Percentiles rank a stretch among this genome's conserved stretches.
Evolutionary conservation across 2,113 vertebrate species (phyloP).

Genomic region (Piaya cayana): DNA sequence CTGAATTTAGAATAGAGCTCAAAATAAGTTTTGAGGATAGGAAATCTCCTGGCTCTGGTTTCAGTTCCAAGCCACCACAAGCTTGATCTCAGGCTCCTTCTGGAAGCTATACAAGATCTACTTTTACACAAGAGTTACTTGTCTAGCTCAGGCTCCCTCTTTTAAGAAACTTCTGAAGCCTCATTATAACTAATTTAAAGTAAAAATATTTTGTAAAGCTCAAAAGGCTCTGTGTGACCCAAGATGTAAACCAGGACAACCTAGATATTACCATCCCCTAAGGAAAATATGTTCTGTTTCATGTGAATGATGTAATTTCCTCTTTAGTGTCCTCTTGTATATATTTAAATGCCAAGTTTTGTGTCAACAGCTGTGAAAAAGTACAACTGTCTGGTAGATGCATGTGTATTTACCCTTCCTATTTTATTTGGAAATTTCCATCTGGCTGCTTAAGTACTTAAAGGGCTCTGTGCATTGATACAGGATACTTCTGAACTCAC

Average conservation of each 20-base stretch:
- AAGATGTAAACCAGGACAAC: neutral
- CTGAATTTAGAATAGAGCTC: conserved; percentile 33
- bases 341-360: neutral
- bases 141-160: conserved; percentile 17
- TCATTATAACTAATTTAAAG: neutral
- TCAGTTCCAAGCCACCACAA: conserved; percentile 18
- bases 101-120: conserved; percentile 38
- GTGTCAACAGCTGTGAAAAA: conserved; percentile 48
- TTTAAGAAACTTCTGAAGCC: neutral
- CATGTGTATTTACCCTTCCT: neutral
- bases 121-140: conserved; percentile 48
- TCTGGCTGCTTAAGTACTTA: neutral
- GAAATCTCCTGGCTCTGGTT: conserved; percentile 18
- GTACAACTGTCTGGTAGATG: conserved; percentile 14
- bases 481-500: neutral
- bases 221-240: neutral
- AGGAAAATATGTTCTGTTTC: conserved; percentile 28
- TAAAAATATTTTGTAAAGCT: conserved; percentile 22
- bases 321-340: neutral
- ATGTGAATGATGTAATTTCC: conserved; percentile 17
- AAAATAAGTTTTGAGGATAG: conserved; percentile 42
- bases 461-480: neutral
- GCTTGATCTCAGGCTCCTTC: neutral
- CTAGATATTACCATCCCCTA: neutral
- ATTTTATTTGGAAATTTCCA: conserved; percentile 48